These are phyloP conservation scores for Araneus ventricosus DNA, from an alignment of 1,140 invertebrate genomes.

Conservation along the genomic window DNA sequence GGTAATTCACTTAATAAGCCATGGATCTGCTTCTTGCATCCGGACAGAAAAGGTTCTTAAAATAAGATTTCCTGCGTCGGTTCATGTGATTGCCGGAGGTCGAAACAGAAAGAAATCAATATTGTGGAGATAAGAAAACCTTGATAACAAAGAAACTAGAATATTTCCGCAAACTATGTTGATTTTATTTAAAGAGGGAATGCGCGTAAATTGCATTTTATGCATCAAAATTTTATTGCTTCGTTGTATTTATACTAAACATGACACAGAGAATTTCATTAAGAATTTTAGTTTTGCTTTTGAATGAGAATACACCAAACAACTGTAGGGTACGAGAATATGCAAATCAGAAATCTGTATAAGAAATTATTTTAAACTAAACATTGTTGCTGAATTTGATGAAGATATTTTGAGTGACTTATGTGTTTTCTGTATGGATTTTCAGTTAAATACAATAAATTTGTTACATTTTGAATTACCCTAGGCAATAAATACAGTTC, in stretches of 20 bases:
- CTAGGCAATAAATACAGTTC: no score
- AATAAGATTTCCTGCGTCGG: background rate
- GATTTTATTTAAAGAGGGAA: background rate
- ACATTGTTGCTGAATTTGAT: no score
- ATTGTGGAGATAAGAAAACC: background rate
- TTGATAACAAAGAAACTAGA: background rate
- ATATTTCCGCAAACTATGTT: background rate
- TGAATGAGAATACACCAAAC: background rate
- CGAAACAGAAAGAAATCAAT: conserved; percentile 14
- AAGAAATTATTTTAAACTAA: no score
- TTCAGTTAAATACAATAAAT: no score
- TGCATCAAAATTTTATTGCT: background rate
- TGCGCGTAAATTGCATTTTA: background rate
- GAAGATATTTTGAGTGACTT: no score
- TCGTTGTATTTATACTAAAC: background rate
- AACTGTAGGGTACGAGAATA: no score
- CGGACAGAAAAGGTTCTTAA: conserved; percentile 3
- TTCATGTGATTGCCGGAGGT: background rate
- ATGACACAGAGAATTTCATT: background rate
- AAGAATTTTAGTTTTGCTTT: background rate
- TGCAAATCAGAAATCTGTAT: no score
- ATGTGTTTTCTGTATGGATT: no score
- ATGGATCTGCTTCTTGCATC: background rate
- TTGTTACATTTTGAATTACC: no score
- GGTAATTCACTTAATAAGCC: conserved; percentile 13